Conservation (phyloP, 2,797 vertebrate species). For the Acanthurus lineatus region DNA sequence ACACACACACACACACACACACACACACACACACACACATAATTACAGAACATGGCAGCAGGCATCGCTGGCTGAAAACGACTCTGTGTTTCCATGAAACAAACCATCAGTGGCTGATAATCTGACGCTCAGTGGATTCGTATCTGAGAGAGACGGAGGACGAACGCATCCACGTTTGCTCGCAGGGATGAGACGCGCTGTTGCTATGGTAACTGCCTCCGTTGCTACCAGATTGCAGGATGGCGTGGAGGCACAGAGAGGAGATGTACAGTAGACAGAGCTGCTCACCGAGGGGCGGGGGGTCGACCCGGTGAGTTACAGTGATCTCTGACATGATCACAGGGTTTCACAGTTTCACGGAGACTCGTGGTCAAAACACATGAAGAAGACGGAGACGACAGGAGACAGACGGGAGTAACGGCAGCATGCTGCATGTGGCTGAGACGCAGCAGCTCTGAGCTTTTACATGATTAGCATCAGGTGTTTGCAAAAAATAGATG, state of each 20-base stretch:
- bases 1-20: conserved; percentile 14
- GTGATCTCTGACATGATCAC: not conserved
- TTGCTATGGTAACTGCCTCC: conserved; percentile 77
- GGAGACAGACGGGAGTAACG: not conserved
- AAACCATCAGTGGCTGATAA: conserved; percentile 27
- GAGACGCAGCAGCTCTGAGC: not conserved
- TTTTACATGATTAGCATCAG: conserved; percentile 62
- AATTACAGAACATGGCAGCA: conserved; percentile 38
- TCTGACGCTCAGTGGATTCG: conserved; percentile 35
- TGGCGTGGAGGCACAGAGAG: conserved; percentile 19
- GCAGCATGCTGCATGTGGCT: not conserved
- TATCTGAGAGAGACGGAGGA: conserved; percentile 5
- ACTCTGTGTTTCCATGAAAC: conserved; percentile 15
- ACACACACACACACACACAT: conserved; percentile 22
- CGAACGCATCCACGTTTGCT: conserved; percentile 9
- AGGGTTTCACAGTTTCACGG: not conserved
- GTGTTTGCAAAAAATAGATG: conserved; percentile 73
- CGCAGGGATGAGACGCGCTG: conserved; percentile 63
- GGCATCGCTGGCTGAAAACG: conserved; percentile 15
- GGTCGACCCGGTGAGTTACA: not conserved
- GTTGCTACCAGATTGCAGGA: conserved; percentile 30
- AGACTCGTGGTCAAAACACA: not conserved
- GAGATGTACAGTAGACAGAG: conserved; percentile 30
- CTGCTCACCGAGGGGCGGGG: conserved; percentile 1
- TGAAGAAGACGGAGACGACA: not conserved